Base-by-base conservation (phyloP, 1,140 invertebrate species). In the Neodiprion virginianus region DNA sequence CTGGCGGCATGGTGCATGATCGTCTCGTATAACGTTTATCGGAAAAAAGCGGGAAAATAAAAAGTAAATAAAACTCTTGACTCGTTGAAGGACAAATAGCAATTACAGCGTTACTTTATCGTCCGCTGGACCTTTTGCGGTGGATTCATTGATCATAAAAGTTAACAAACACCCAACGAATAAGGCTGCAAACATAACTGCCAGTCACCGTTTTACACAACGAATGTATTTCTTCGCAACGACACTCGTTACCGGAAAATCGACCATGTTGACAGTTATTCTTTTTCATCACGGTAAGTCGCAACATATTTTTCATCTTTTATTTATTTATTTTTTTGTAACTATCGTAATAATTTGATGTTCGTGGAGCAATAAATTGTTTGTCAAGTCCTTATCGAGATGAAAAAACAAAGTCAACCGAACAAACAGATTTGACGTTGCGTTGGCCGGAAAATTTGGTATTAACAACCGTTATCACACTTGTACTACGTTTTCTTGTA, bases 61-160 rank as follows among this genome's bases (percentile, higher is more conserved):
- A 0, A 8, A 61, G 11, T 61, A 5, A 12, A 14, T 14, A 61
- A 61, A 61, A 61, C 8, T 8, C 4, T 61, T 61, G 4, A 17
- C 53, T 17, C 11, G n/a, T 17, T 14, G 53, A 14, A 12, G 53
- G 53, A 61, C 53, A 61, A 61, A 61, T 8, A 61, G n/a, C 8
- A 61, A 61, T 61, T 61, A 61, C 53, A 17, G 53, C n/a, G 53
- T 61, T 17, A 61, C 53, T 61, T 61, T 61, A 17, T 61, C 11
- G 11, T 61, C n/a, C 0, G 53, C n/a, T 61, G n/a, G 11, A 61
- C 3, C n/a, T 17, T 8, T 17, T 14, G 53, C n/a, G 53, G 5
- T 61, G 53, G 53, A 61, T 61, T 61, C n/a, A 61, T 61, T 61
- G 53, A 61, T 8, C 53, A 61, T 61, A 61, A 61, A 61, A 61